A percentile compares a stretch with the other conserved stretches of the same genome.
Evolutionary conservation across 1,140 invertebrate genomes (phyloP).

Genomic region (Plectus sambesii): DNA sequence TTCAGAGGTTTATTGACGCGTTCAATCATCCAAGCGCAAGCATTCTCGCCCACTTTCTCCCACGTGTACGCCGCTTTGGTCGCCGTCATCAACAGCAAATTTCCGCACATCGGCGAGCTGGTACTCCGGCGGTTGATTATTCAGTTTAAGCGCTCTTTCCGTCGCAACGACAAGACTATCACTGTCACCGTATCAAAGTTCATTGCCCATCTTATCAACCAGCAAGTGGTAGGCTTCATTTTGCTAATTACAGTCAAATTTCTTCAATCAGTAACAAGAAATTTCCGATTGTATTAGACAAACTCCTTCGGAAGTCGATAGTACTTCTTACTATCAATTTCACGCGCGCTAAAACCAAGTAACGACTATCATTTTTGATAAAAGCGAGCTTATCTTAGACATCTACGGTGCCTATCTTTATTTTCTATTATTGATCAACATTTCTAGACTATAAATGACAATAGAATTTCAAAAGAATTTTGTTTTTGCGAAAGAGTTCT

Average conservation of each 20-base stretch:
- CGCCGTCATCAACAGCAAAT: conserved; percentile 89
- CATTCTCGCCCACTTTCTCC: conserved; percentile 90
- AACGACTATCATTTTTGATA: too few species aligned
- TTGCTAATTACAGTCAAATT: background rate
- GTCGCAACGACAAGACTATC: conserved; percentile 77
- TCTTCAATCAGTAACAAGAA: too few species aligned
- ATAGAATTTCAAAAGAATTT: too few species aligned
- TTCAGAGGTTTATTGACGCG: conserved; percentile 49
- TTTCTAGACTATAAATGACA: background rate
- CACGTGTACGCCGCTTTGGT: conserved; percentile 90
- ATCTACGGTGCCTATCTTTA: too few species aligned
- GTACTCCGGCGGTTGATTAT: conserved; percentile 77
- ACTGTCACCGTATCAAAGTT: conserved; percentile 83
- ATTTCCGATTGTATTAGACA: too few species aligned
- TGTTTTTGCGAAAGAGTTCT: too few species aligned
- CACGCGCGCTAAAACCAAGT: too few species aligned
- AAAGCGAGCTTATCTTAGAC: too few species aligned
- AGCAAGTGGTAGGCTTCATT: conserved; percentile 61
- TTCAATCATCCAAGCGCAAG: conserved; percentile 90
- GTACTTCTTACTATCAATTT: background rate
- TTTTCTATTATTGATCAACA: background rate
- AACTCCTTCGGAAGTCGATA: too few species aligned
- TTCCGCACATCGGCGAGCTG: conserved; percentile 91
- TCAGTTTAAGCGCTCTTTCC: conserved; percentile 82
- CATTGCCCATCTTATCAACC: conserved; percentile 93